Conservation (phyloP, 2,797 vertebrate species). For the Acanthurus lineatus region DNA sequence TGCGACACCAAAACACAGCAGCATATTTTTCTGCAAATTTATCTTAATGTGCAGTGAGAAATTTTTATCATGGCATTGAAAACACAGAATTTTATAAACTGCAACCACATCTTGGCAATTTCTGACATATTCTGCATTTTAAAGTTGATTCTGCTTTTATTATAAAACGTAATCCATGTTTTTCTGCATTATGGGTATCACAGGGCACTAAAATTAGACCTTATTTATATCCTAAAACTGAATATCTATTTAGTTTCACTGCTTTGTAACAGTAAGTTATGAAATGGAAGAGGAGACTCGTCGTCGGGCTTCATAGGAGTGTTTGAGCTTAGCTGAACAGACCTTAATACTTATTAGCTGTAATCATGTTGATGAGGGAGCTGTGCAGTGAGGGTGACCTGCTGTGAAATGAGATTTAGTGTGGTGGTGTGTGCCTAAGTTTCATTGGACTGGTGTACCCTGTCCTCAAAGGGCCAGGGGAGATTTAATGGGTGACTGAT, state of each 20-base stretch:
- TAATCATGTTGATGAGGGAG: slow-evolving; percentile 47
- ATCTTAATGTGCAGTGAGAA: too few relatives aligned
- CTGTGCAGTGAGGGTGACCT: slow-evolving; percentile 39
- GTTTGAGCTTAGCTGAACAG: slow-evolving; percentile 35
- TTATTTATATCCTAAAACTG: slow-evolving; percentile 8
- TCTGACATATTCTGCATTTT: too few relatives aligned
- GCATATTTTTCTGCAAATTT: too few relatives aligned
- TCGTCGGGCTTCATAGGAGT: slow-evolving; percentile 17
- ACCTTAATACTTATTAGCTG: slow-evolving; percentile 48
- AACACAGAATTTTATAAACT: too few relatives aligned
- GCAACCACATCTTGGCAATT: too few relatives aligned
- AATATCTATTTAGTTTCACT: slow-evolving; percentile 22
- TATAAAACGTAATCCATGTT: too few relatives aligned
- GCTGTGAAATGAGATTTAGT: slow-evolving; percentile 69
- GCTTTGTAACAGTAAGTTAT: slow-evolving; percentile 23
- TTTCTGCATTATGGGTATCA: not conserved
- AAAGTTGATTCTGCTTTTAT: too few relatives aligned
- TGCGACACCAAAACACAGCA: too few relatives aligned
- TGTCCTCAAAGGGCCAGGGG: slow-evolving; percentile 9
- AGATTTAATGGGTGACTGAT: slow-evolving; percentile 59
- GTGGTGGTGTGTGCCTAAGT: slow-evolving; percentile 2
- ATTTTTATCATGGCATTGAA: too few relatives aligned
- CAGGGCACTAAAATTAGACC: not conserved
- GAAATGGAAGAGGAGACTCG: slow-evolving; percentile 36
- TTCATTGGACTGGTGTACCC: slow-evolving; percentile 20